A percentile compares a stretch with the other conserved stretches of the same genome.
phyloP scores from a whole-genome alignment of 1,140 invertebrate genomes.

The Daktulosphaira vitifoliae region DNA sequence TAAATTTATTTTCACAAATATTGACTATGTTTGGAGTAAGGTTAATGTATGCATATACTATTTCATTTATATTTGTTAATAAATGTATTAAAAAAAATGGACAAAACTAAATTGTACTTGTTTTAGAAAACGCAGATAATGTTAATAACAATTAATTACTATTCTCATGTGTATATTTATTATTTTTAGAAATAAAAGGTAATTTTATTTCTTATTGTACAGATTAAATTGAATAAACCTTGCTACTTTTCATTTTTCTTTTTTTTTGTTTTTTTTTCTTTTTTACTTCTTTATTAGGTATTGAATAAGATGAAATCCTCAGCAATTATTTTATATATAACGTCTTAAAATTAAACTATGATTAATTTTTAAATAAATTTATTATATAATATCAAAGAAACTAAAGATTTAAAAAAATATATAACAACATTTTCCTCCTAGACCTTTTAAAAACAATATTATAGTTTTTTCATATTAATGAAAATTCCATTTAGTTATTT shows the following conservation, averaged over 20 bases:
- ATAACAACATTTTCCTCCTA: no score
- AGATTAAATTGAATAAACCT: conserved; percentile 7
- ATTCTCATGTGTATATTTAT: conserved; percentile 25
- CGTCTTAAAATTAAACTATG: no score
- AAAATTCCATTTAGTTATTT: no score
- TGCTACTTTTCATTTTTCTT: conserved; percentile 22
- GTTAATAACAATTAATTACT: not conserved
- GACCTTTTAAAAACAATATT: no score
- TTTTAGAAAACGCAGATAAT: conserved; percentile 13
- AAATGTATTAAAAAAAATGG: conserved; percentile 12
- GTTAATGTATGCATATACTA: conserved; percentile 22
- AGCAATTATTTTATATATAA: conserved; percentile 17
- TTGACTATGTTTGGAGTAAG: not conserved
- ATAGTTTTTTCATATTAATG: no score
- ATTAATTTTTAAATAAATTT: no score
- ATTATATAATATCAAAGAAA: no score
- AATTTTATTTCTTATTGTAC: conserved; percentile 21
- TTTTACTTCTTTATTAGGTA: no score
- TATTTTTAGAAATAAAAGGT: conserved; percentile 23
- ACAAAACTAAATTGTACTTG: conserved; percentile 28
- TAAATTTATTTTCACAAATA: conserved; percentile 15
- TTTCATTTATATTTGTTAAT: conserved; percentile 23
- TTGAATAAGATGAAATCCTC: no score
- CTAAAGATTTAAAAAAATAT: no score
- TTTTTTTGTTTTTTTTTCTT: not conserved